Evolutionary conservation across 1,140 invertebrate genomes (phyloP).

Genomic region (Apis cerana): DNA sequence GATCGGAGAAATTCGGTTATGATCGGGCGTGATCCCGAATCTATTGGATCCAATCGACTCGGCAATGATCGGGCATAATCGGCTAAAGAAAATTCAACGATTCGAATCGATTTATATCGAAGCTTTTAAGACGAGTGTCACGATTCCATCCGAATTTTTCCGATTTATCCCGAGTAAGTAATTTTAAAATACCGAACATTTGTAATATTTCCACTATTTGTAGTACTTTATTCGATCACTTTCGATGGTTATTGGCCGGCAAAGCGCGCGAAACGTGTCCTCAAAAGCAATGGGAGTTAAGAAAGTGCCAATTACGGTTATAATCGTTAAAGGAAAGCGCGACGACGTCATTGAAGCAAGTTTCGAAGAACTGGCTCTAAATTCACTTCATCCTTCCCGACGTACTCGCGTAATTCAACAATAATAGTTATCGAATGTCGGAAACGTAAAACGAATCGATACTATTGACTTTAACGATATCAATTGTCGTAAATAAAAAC

Average conservation of each 20-base stretch:
- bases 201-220: too few species aligned
- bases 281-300: not conserved
- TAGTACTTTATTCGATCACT: not conserved
- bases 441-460: not conserved
- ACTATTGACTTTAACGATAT: not conserved
- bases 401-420: not conserved
- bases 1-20: too few species aligned
- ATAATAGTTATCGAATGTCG: not conserved
- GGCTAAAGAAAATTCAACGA: too few species aligned
- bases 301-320: not conserved
- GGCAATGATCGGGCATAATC: too few species aligned
- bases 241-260: not conserved
- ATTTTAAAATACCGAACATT: too few species aligned
- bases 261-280: not conserved
- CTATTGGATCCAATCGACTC: too few species aligned
- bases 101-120: too few species aligned
- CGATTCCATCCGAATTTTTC: not conserved
- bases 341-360: not conserved
- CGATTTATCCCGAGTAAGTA: too few species aligned
- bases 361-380: not conserved
- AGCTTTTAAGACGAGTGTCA: too few species aligned
- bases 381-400: not conserved
- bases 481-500: conserved; percentile 7
- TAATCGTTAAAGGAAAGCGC: not conserved
- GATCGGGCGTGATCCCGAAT: too few species aligned